Evolutionary conservation across 2,888 invertebrate genomes (phyloP).

Genomic region (Alloscopus bannaensis): DNA sequence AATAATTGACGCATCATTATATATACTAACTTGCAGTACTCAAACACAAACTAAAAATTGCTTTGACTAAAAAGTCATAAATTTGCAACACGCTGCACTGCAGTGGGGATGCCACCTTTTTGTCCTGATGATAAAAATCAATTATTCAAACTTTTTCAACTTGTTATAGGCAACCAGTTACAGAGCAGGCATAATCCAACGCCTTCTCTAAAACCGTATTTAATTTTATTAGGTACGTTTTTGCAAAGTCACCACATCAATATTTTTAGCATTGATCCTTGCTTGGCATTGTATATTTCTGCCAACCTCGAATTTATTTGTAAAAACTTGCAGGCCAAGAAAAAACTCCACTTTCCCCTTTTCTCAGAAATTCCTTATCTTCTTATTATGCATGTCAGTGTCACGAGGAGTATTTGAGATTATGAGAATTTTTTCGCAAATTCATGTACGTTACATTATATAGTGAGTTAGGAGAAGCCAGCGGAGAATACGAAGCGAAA

Average conservation of each 20-base stretch:
- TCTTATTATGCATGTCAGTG: background rate
- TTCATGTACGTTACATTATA: background rate
- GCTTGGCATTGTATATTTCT: background rate
- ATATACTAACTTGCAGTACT: too few relatives aligned
- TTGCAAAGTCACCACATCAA: background rate
- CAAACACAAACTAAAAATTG: too few relatives aligned
- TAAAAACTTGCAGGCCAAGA: background rate
- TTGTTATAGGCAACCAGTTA: too few relatives aligned
- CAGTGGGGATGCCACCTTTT: too few relatives aligned
- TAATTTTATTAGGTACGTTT: background rate
- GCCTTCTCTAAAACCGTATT: background rate
- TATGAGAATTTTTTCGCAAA: too few relatives aligned
- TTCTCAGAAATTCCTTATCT: background rate
- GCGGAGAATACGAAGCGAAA: background rate
- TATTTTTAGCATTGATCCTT: background rate
- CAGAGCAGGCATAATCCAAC: too few relatives aligned
- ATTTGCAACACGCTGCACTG: too few relatives aligned
- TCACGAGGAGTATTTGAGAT: background rate
- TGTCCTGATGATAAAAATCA: too few relatives aligned
- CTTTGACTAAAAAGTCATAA: too few relatives aligned
- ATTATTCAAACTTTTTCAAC: too few relatives aligned
- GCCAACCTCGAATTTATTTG: background rate
- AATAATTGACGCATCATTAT: too few relatives aligned
- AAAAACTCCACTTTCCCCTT: background rate
- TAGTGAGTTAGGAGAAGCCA: background rate